A percentile compares a stretch with the other conserved stretches of the same genome.
phyloP scores from a whole-genome alignment of 2,797 vertebrate species.

The Enoplosus armatus region DNA sequence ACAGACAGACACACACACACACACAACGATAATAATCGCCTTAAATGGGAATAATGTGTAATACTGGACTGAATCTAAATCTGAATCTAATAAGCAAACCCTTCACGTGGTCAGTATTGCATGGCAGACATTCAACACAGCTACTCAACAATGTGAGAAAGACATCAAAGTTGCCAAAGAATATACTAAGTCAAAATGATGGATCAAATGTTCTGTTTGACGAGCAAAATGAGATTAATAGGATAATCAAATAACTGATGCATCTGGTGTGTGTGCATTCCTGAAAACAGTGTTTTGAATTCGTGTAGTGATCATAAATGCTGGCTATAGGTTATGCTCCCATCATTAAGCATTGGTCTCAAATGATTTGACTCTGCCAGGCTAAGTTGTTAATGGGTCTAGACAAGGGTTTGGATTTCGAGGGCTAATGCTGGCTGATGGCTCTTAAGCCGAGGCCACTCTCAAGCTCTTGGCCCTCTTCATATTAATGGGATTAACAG shows the following conservation, averaged over 20 bases:
- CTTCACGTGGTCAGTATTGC: conserved; percentile 40
- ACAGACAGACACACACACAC: conserved; percentile 10
- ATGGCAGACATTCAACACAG: conserved; percentile 37
- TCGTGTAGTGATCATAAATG: conserved; percentile 26
- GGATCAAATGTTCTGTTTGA: conserved; percentile 36
- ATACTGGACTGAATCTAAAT: conserved; percentile 35
- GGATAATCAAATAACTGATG: conserved; percentile 23
- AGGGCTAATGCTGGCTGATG: conserved; percentile 82
- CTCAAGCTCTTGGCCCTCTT: conserved; percentile 80
- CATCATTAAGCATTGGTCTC: conserved; percentile 66
- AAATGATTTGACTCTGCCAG: conserved; percentile 74
- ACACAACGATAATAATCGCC: conserved; percentile 51
- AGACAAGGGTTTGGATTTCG: conserved; percentile 84
- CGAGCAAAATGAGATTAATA: conserved; percentile 29
- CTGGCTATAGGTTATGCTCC: conserved; percentile 49
- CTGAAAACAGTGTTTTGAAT: conserved; percentile 28
- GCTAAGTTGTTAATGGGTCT: conserved; percentile 79
- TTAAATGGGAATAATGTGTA: conserved; percentile 62
- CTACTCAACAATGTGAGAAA: conserved; percentile 50
- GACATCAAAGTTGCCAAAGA: conserved; percentile 37
- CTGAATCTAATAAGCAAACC: conserved; percentile 48
- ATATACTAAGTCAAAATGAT: conserved; percentile 38
- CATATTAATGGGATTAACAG: conserved; percentile 87
- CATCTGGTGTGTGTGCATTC: conserved; percentile 19
- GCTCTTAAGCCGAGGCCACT: conserved; percentile 80